Evolutionary conservation across 2,888 invertebrate species (phyloP).

Genomic region (Lasioglossum villosulum): DNA sequence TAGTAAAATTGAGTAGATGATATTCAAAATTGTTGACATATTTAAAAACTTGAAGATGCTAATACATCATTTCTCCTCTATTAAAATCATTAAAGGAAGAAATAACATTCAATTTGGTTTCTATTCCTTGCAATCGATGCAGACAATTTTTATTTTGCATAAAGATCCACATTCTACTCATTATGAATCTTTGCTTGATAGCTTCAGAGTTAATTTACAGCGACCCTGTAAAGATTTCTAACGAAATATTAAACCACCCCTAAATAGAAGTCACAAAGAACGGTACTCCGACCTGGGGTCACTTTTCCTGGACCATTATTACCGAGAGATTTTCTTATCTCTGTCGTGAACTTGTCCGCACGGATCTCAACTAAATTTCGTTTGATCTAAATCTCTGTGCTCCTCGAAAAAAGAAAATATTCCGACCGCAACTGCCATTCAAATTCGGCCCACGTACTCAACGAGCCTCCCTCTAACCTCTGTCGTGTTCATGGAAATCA

Average conservation of each 20-base stretch:
- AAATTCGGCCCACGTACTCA: conserved; percentile 48
- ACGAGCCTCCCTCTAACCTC: not conserved
- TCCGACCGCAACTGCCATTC: conserved; percentile 3
- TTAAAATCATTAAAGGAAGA: no score
- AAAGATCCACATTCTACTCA: no score
- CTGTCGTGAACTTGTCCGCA: not conserved
- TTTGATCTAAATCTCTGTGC: conserved; percentile 36
- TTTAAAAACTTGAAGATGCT: no score
- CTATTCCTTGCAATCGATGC: no score
- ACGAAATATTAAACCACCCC: not conserved
- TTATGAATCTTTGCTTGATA: not conserved
- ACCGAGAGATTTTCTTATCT: not conserved
- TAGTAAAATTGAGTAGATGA: no score
- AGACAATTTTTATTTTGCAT: no score
- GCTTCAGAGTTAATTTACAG: not conserved
- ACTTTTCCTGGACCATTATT: not conserved
- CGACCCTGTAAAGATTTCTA: not conserved
- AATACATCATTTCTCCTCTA: no score
- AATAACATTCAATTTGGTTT: no score
- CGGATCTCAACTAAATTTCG: conserved; percentile 6
- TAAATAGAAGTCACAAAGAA: not conserved
- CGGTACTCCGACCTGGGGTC: conserved; percentile 8
- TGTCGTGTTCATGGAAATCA: not conserved
- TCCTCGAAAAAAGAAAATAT: not conserved
- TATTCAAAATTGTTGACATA: no score